Evolutionary conservation across 2,888 invertebrate genomes (phyloP).

Genomic region (Drosophila siamana): DNA sequence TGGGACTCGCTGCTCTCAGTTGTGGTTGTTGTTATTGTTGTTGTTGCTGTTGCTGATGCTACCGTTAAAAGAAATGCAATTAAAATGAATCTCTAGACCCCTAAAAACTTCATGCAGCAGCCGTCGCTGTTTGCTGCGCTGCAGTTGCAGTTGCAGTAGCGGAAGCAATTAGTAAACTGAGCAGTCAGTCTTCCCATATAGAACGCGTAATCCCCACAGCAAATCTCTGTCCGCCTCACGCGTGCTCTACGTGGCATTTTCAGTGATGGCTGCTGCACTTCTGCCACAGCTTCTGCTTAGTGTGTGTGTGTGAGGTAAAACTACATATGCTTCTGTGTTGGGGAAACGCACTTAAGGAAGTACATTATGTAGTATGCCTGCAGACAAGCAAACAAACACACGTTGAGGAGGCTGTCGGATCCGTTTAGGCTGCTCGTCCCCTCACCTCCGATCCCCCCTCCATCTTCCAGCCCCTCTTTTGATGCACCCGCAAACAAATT

Average conservation of each 20-base stretch:
- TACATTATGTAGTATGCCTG: slow-evolving; percentile 35
- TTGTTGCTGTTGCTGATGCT: slow-evolving; percentile 52
- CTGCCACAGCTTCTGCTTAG: background rate
- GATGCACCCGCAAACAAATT: background rate
- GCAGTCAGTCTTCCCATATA: slow-evolving; percentile 65
- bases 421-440: slow-evolving; percentile 19
- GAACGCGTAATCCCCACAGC: slow-evolving; percentile 66
- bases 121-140: slow-evolving; percentile 9
- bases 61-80: slow-evolving; percentile 82
- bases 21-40: slow-evolving; percentile 11
- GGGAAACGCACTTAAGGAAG: slow-evolving; percentile 56
- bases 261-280: slow-evolving; percentile 22
- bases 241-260: slow-evolving; percentile 79
- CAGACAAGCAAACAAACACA: background rate
- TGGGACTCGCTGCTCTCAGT: slow-evolving; percentile 19
- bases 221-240: slow-evolving; percentile 66
- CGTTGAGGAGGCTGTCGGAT: slow-evolving; percentile 21
- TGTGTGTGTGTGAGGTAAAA: slow-evolving; percentile 26
- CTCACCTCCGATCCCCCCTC: no score
- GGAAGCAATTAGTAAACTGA: slow-evolving; percentile 84
- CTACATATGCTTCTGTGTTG: background rate
- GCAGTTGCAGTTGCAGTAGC: slow-evolving; percentile 58
- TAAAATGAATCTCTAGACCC: slow-evolving; percentile 78
- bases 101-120: slow-evolving; percentile 65
- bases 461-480: slow-evolving; percentile 1